Evolutionary conservation across 2,888 invertebrate species (phyloP), one percentile per base, ranked within the genome.

Genomic region (Quadriops clusia): DNA sequence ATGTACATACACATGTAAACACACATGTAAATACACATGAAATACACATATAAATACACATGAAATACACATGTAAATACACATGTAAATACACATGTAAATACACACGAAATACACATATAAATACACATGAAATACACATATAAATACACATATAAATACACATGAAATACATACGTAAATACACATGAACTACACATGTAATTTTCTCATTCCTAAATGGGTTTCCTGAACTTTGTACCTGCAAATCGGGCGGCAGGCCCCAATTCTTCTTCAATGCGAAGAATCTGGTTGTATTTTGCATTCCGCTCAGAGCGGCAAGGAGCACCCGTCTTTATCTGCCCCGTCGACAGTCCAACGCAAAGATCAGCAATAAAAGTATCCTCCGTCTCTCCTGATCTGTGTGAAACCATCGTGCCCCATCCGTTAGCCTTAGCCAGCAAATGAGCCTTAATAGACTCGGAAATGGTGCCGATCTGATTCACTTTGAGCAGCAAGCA

Each of bases 331-430:
- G 97, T 97, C 67, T 98, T 98, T 58, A 98, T 98, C 70, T 98
- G 97, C 37, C 98, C 98, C 32, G 97, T 97, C 33, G 93, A 86
- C 36, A 98, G 72, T 39, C 98, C 98, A 21, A 98, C 98, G n/a
- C 97, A 97, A 50, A 99, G 68, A 63, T 98, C 98, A 42, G 95
- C 98, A 58, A 98, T 98, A 67, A 97, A 97, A 1, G 94, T 89
- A 61, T 99, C 98, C 63, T 99, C 98, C 33, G 98, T 99, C 65
- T 99, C 98, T 40, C 98, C 98, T 42, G 94, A 94, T 56, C 74
- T 66, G 17, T 98, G 97, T 15, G 97, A 97, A 8, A 99, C 97
- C 97, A 98, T 98, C 42, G 95, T 95, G 41, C 97, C 97, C 97
- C 97, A 98, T 35, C 87, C 86, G 50, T 80, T 84, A 57, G 73